A percentile compares a stretch with the other conserved stretches of the same genome.
Evolutionary conservation across 2,888 invertebrate species (phyloP).

Genomic region (Metellina segmentata): DNA sequence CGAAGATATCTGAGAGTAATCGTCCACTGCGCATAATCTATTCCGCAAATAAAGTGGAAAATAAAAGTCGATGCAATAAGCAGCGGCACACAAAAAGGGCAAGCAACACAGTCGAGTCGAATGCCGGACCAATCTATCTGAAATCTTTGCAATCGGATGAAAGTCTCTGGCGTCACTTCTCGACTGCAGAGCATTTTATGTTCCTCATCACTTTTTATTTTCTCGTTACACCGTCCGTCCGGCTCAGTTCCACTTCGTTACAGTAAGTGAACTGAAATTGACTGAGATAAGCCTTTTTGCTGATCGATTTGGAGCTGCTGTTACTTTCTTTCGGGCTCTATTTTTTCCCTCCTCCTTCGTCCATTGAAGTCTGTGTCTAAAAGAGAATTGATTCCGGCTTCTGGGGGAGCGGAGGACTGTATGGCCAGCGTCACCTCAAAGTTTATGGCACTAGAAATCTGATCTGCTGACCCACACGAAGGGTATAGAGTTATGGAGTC

Average conservation of each 20-base stretch:
- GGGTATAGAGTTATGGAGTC: too few relatives aligned
- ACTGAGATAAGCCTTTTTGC: constrained; percentile 68
- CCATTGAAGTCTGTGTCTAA: constrained; percentile 28
- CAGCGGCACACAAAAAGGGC: constrained; percentile 2
- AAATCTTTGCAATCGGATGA: constrained; percentile 45
- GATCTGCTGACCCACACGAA: not conserved
- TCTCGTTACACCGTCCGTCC: constrained; percentile 37
- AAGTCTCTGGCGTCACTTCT: constrained; percentile 45
- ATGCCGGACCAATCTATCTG: constrained; percentile 41
- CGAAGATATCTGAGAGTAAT: constrained; percentile 20
- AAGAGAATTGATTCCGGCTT: constrained; percentile 45
- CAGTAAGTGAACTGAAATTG: constrained; percentile 69
- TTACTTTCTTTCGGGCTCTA: not conserved
- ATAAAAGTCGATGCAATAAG: too few relatives aligned
- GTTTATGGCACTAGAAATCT: constrained; percentile 40
- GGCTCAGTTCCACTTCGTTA: constrained; percentile 54
- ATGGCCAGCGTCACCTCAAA: constrained; percentile 43
- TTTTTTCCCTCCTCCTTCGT: not conserved
- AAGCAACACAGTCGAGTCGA: constrained; percentile 30
- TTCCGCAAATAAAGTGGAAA: constrained; percentile 20
- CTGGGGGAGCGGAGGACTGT: constrained; percentile 3
- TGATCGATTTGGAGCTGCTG: constrained; percentile 52
- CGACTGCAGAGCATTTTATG: constrained; percentile 29
- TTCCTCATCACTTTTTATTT: constrained; percentile 45
- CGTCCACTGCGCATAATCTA: constrained; percentile 18